A percentile compares a stretch with the other conserved stretches of the same genome.
These are phyloP conservation scores for Andrena fulva DNA, from an alignment of 2,888 invertebrate species.

Conservation along the genomic window DNA sequence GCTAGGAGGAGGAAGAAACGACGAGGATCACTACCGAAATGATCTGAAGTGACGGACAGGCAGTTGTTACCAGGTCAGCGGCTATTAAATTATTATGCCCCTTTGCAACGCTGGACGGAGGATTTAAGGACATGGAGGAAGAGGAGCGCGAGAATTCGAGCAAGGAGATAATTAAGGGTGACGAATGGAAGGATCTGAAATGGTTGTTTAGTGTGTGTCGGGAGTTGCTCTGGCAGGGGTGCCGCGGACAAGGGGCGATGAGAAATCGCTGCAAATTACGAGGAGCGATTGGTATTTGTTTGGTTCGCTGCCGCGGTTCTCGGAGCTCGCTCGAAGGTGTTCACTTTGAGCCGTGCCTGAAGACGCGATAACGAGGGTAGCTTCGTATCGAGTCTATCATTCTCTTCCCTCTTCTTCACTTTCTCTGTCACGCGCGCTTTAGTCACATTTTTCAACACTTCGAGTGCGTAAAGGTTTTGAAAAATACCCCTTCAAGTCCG, in stretches of 20 bases:
- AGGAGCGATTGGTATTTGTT: slow-evolving; percentile 47
- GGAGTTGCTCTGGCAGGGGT: neutral
- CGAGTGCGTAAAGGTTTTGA: no score
- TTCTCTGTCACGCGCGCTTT: no score
- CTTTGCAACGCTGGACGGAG: slow-evolving; percentile 21
- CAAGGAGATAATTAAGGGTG: slow-evolving; percentile 61
- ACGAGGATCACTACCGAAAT: slow-evolving; percentile 60
- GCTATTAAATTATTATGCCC: slow-evolving; percentile 57
- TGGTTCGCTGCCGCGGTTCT: slow-evolving; percentile 2
- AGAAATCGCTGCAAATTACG: slow-evolving; percentile 59
- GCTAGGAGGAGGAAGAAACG: slow-evolving; percentile 23
- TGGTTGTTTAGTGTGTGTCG: slow-evolving; percentile 58
- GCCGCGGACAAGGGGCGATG: slow-evolving; percentile 36
- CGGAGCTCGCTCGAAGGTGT: slow-evolving; percentile 7
- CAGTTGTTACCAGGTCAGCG: slow-evolving; percentile 53
- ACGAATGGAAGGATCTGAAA: slow-evolving; percentile 58
- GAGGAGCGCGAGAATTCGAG: slow-evolving; percentile 49
- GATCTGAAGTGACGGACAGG: slow-evolving; percentile 40
- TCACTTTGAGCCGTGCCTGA: neutral
- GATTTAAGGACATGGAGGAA: slow-evolving; percentile 14
- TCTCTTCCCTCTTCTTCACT: neutral
- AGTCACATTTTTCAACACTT: no score
- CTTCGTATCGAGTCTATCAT: slow-evolving; percentile 3
- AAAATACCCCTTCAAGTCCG: no score
- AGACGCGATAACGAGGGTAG: neutral